A percentile compares a stretch with the other conserved stretches of the same genome.
Conservation (phyloP, 2,888 invertebrate genomes). For the Sinodicranocentrus sp. region DNA sequence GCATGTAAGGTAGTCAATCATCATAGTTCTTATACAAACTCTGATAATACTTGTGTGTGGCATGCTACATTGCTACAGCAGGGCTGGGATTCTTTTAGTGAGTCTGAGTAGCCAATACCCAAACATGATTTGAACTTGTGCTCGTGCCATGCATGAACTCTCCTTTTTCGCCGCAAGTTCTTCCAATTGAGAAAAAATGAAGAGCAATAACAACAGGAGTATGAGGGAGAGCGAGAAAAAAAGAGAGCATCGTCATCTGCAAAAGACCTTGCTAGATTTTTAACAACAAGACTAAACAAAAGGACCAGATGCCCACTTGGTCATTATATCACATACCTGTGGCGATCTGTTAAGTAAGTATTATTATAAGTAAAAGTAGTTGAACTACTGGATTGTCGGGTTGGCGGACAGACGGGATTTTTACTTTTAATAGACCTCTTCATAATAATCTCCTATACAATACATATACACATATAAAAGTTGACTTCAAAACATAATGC, state of each 20-base stretch:
- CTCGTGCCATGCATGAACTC: slow-evolving; percentile 68
- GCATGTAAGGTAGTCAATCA: slow-evolving; percentile 31
- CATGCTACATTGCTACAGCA: not conserved
- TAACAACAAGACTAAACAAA: slow-evolving; percentile 26
- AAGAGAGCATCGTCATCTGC: slow-evolving; percentile 46
- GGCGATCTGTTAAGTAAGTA: slow-evolving; percentile 46
- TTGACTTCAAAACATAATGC: not conserved
- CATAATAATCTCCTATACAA: not conserved
- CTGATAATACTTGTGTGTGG: slow-evolving; percentile 15
- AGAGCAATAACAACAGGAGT: slow-evolving; percentile 21
- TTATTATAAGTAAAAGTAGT: slow-evolving; percentile 49
- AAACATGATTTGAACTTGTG: slow-evolving; percentile 69
- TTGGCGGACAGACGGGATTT: slow-evolving; percentile 44
- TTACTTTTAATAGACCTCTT: slow-evolving; percentile 50
- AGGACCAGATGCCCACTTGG: slow-evolving; percentile 43
- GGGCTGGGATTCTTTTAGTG: not conserved
- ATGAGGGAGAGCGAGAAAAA: not conserved
- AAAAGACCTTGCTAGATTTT: slow-evolving; percentile 53
- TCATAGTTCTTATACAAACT: not conserved
- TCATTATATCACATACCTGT: slow-evolving; percentile 50
- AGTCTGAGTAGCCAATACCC: slow-evolving; percentile 1
- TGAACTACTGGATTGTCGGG: slow-evolving; percentile 50
- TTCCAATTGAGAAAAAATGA: slow-evolving; percentile 33
- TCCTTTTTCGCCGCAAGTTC: slow-evolving; percentile 58
- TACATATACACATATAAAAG: not conserved